These are phyloP conservation scores for Xestia xanthographa DNA, from an alignment of 2,888 invertebrate species.

Conservation along the genomic window DNA sequence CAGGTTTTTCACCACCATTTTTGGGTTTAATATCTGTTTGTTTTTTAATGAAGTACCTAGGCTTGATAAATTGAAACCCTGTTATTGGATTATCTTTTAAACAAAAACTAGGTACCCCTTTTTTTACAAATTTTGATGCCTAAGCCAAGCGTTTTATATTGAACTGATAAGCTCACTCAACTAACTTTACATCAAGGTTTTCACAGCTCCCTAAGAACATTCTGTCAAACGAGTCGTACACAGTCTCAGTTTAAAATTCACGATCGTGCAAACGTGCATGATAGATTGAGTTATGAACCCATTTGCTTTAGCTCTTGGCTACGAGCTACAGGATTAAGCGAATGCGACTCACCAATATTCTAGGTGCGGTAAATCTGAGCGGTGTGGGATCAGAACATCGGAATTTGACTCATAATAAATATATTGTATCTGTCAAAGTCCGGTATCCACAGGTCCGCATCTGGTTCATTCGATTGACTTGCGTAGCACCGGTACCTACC, in stretches of 20 bases:
- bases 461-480: not conserved
- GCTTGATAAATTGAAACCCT: not conserved
- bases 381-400: not conserved
- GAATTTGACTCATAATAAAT: not conserved
- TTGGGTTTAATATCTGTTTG: not conserved
- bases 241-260: slow-evolving; percentile 14
- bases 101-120: not conserved
- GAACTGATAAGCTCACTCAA: slow-evolving; percentile 3
- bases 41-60: not conserved
- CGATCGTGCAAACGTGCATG: not conserved
- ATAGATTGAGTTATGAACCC: not conserved
- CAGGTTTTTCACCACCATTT: not conserved
- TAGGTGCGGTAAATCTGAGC: not conserved
- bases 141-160: slow-evolving; percentile 2
- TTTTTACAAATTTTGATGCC: not conserved
- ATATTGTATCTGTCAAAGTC: not conserved
- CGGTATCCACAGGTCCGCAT: not conserved
- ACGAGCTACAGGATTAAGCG: not conserved
- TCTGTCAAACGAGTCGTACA: not conserved
- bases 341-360: not conserved
- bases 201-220: not conserved
- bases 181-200: not conserved
- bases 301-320: not conserved
- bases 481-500: too few relatives aligned
- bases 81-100: not conserved